phyloP scores from a whole-genome alignment of 2,888 invertebrate genomes.

The Pocota personata region DNA sequence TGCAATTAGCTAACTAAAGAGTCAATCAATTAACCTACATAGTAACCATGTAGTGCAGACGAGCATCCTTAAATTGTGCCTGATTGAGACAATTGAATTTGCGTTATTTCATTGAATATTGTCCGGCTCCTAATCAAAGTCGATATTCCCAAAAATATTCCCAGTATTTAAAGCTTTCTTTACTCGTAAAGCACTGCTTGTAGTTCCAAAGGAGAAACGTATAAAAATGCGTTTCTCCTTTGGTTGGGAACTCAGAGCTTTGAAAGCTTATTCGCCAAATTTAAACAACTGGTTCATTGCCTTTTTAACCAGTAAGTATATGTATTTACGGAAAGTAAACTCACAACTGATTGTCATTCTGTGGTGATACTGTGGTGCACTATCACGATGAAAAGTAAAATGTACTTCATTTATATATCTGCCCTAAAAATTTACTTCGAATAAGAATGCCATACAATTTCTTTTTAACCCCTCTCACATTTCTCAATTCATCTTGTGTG shows the following conservation, averaged over 20 bases:
- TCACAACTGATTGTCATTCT: too few relatives aligned
- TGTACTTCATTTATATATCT: not conserved
- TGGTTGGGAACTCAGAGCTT: not conserved
- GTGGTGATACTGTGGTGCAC: too few relatives aligned
- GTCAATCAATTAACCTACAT: too few relatives aligned
- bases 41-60: too few relatives aligned
- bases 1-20: too few relatives aligned
- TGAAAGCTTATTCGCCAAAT: not conserved
- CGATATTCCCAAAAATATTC: not conserved
- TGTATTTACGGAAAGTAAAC: too few relatives aligned
- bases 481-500: constrained; percentile 22
- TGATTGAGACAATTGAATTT: too few relatives aligned
- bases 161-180: not conserved
- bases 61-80: too few relatives aligned
- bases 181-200: too few relatives aligned
- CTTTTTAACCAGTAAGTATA: not conserved
- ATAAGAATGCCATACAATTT: constrained; percentile 13
- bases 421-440: not conserved
- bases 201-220: too few relatives aligned
- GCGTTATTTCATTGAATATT: too few relatives aligned
- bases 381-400: not conserved
- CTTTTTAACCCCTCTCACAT: constrained; percentile 17
- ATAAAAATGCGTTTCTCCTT: not conserved
- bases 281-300: not conserved
- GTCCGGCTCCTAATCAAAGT: not conserved